Evolutionary conservation across 2,888 invertebrate species (phyloP), one percentile per base, ranked within the genome.

Genomic region (Drosophila atroscutellata): DNA sequence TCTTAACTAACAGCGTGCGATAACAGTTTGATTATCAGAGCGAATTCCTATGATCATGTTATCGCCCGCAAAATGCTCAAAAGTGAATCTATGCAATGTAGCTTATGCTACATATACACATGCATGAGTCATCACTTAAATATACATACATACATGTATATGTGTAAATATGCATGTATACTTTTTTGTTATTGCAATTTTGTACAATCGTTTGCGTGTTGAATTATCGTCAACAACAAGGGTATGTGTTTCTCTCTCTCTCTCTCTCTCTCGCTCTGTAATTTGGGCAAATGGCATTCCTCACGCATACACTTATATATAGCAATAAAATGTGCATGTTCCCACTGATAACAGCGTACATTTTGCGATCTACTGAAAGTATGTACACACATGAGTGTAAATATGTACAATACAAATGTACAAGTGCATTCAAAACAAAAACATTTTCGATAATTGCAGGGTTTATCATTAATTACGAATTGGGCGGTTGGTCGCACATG

Each of bases 121-220:
- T 24, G 26, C 50, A 50, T 80, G 81, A 80, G 36, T 80, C 81
- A 77, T 58, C 32, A 51, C 30, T 39, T 28, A 49, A 37, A 37
- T 24, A 6, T 26, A 13, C 11, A 3, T 37, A 54, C 9, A 37
- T 37, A 54, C 6, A 39, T 28, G 11, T 65, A 39, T 18, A 8
- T 45, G 26, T 26, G 15, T 34, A 37, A 28, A 55, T 37, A 42
- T 56, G 47, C 18, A 55, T 63, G 30, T 56, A 15, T 15, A 6
- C 11, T 30, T 30, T 54, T 32, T 42, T 30, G 28, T 54, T 45
- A 51, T 57, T 72, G 52, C 62, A 70, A 74, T 82, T 70, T 34
- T 45, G 54, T 50, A 50, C 72, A 81, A 86, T 76, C 73, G 71
- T 42, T 89, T 71, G 85, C 89, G 80, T 89, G 89, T 61, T 61